A percentile compares a stretch with the other conserved stretches of the same genome.
Conservation (phyloP, 2,113 vertebrate species). For the Neotoma lepida region DNA sequence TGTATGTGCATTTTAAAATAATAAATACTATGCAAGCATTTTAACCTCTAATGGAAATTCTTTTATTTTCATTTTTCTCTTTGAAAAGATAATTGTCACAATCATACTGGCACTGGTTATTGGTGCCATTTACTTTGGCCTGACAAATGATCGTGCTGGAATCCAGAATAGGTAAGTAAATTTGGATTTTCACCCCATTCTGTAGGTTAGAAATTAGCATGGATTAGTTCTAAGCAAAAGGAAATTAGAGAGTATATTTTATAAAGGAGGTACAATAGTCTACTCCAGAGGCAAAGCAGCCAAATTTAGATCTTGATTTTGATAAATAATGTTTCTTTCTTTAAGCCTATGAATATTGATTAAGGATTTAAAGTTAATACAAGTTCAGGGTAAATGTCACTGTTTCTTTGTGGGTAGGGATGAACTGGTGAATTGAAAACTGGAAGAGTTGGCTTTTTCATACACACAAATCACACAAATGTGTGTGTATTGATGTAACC, state of each 20-base stretch:
- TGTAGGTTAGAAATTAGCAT: neutral
- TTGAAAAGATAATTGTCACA: constrained; percentile 87
- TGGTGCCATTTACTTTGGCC: constrained; percentile 91
- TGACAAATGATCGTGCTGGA: constrained; percentile 84
- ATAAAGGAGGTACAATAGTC: neutral
- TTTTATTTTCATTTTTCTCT: constrained; percentile 44
- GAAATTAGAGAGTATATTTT: neutral
- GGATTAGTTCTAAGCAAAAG: neutral
- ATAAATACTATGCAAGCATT: neutral
- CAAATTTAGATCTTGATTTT: neutral
- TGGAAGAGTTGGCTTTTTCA: neutral
- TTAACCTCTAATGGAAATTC: constrained; percentile 24
- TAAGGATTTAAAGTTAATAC: constrained; percentile 36
- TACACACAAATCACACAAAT: too few relatives aligned
- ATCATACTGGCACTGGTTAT: constrained; percentile 89
- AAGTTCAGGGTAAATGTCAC: neutral
- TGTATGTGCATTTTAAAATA: neutral
- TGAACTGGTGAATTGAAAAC: neutral
- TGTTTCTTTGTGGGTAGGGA: neutral
- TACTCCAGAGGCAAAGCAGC: neutral
- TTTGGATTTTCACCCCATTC: neutral
- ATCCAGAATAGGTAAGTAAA: constrained; percentile 93
- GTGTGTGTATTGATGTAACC: neutral
- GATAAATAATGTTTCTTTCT: neutral
- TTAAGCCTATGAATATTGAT: neutral